Evolutionary conservation across 2,888 invertebrate genomes (phyloP), one percentile per base, ranked within the genome.

Genomic region (Megalurothrips usitatus): DNA sequence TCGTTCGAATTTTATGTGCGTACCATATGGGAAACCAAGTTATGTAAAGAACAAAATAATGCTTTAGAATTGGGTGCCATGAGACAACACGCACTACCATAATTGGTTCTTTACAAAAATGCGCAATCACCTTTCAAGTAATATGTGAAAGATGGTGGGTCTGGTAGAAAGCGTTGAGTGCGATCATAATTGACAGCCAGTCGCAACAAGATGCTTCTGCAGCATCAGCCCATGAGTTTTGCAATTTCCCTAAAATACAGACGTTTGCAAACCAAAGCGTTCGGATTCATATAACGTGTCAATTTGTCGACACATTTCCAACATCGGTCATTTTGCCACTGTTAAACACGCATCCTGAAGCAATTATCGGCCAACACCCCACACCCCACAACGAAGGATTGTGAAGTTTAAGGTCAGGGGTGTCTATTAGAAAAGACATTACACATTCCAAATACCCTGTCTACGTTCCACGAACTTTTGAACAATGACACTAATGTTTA

Each of bases 391-490:
- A 14, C 58, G 14, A 17, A 58, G 58, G 58, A 58, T 58, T 58
- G n/a, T n/a, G 58, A 14, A 19, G 14, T 19, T 43, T 43, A 43
- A 43, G 34, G 34, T 58, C 58, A 58, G 19, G 58, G 17, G 58
- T 14, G 58, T 19, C 14, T 58, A 19, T 11, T 58, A 58, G 0
- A 58, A 6, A 58, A 19, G 58, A 58, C 58, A 1, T 17, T 19
- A 58, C 58, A 58, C 12, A 75, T 26, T 26, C 68, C 58, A 75
- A 75, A 75, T 75, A 75, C 68, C 68, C 68, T 75, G 68, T 75
- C 68, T 75, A 75, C 68, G 9, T 75, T 26, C 26, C 26, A 26
- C 19, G 19, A 17, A 58, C 19, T 58, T 58, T 19, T 58, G 58
- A 58, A 58, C 17, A 58, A 43, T 6, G 34, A 43, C 34, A 43